Evolutionary conservation across 2,113 vertebrate species (phyloP), one percentile per base, ranked within the genome.

Genomic region (Sterna hirundo): DNA sequence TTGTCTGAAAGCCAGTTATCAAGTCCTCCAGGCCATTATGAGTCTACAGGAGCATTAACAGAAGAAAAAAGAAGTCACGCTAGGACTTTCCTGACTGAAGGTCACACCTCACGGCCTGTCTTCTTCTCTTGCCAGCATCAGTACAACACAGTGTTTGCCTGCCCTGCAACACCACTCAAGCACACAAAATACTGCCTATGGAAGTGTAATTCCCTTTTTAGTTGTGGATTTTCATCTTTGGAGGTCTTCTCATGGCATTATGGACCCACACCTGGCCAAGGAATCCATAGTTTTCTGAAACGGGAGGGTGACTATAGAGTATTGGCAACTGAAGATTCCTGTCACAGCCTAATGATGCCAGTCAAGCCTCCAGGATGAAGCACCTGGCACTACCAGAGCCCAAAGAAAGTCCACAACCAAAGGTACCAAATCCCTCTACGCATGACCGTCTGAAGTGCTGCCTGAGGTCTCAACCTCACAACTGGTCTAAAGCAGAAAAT

Each of bases 1-100:
- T 97, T 97, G 98, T 97, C 87, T 98, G 98, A 60, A 99, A 97
- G 90, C 98, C 97, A 47, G 98, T 98, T 55, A 98, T 96, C 91
- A 98, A 93, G 86, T 98, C 98, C 82, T 99, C 98, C 86, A 98
- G 97, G 78, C 97, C 98, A 90, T 91, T 95, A 74, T 94, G 97
- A 76, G 98, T 97, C 98, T 99, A 69, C 29, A 47, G 30, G 34
- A 90, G 26, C 27, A 12, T 57, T 55, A 72, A 47, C 54, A 65
- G 46, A 61, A 88, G 30, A 47, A 61, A 83, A 42, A 54, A 19
- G 17, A 71, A 57, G 29, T 34, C 17, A 74, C 2, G 1, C 61
- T 29, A 27, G 29, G 29, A 34, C 60, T 38, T 66, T 7, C 51
- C 34, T 5, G 8, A 65, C 51, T 57, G 49, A 86, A 75, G 51